These are phyloP conservation scores for Chrysomela aeneicollis DNA, from an alignment of 2,888 invertebrate species.

Conservation along the genomic window DNA sequence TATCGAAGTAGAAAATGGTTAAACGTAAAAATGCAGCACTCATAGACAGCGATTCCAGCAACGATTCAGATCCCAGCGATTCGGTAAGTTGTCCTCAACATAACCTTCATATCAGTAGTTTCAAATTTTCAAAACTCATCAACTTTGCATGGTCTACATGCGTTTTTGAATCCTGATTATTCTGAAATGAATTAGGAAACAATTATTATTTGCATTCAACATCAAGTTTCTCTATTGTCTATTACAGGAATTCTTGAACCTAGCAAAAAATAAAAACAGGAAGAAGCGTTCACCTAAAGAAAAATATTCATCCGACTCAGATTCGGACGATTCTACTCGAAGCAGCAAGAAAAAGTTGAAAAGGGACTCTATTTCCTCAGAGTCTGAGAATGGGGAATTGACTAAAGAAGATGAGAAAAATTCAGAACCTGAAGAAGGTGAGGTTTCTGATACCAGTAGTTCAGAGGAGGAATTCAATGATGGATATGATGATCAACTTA, in stretches of 20 bases:
- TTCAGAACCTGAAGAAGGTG: constrained; percentile 88
- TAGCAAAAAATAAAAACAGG: constrained; percentile 82
- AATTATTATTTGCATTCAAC: constrained; percentile 16
- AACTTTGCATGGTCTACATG: background rate
- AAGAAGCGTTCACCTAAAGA: constrained; percentile 62
- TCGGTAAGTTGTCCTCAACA: constrained; percentile 70
- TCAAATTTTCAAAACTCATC: too few relatives aligned
- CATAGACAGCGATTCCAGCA: constrained; percentile 84
- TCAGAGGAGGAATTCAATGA: constrained; percentile 92
- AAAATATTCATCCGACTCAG: constrained; percentile 54
- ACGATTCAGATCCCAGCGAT: constrained; percentile 76
- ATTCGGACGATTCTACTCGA: constrained; percentile 52
- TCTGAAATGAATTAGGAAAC: background rate
- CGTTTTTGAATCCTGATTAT: background rate
- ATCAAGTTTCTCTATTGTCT: background rate
- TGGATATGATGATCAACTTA: constrained; percentile 95
- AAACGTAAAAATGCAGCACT: constrained; percentile 85
- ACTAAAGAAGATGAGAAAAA: constrained; percentile 57
- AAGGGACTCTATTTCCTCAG: constrained; percentile 51
- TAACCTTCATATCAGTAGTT: constrained; percentile 9
- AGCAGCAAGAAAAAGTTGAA: constrained; percentile 52
- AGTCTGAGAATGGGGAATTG: constrained; percentile 62
- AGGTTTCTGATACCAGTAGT: constrained; percentile 76
- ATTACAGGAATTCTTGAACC: constrained; percentile 77
- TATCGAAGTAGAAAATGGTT: constrained; percentile 68